Conservation (phyloP, 2,113 vertebrate genomes). For the Oreochromis tanganicae region DNA sequence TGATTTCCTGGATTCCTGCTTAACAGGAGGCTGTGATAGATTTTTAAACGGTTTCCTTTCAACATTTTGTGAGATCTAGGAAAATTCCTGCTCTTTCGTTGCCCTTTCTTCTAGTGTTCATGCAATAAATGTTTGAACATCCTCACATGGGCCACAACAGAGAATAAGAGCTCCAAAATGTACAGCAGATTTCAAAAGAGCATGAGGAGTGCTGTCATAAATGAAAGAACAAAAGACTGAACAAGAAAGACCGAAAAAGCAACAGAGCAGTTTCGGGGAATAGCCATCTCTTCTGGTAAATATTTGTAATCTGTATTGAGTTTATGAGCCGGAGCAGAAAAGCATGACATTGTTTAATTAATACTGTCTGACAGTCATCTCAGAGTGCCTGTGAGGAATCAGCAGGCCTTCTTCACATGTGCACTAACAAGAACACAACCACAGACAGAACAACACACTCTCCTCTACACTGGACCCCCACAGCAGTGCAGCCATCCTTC, state of each 20-base stretch:
- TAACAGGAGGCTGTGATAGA: neutral
- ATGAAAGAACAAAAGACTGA: neutral
- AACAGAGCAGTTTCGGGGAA: neutral
- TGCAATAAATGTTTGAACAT: neutral
- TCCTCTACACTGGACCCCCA: neutral
- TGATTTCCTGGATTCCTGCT: neutral
- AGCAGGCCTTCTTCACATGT: neutral
- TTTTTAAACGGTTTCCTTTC: neutral
- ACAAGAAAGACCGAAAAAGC: neutral
- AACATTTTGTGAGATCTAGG: neutral
- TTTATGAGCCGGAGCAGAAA: neutral
- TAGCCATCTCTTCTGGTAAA: neutral
- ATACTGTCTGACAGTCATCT: constrained; percentile 23
- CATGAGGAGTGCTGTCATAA: neutral
- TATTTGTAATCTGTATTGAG: neutral
- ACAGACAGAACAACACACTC: neutral
- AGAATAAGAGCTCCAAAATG: neutral
- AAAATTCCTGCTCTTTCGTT: neutral
- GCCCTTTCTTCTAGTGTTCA: neutral
- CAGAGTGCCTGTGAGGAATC: neutral
- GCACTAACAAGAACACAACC: neutral
- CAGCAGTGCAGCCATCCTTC: constrained; percentile 31
- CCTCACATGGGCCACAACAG: neutral
- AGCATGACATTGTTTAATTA: neutral
- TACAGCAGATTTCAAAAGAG: neutral